Conservation (phyloP, 2,113 vertebrate genomes). For the Spilogale gracilis region DNA sequence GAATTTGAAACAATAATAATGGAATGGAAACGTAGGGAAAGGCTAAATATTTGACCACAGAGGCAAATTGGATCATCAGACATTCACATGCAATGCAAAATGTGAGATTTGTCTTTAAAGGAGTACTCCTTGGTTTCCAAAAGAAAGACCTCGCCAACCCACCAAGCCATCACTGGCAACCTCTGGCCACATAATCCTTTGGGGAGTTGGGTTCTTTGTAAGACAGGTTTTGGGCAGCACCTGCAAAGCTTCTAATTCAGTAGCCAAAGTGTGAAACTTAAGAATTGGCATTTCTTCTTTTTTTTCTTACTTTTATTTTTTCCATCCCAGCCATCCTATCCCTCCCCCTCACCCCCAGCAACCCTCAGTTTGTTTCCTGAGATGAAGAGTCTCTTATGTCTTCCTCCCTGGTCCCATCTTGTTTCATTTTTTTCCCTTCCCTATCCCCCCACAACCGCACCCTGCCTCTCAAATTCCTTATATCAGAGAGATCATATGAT, state of each 20-base stretch:
- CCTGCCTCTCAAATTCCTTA: no score
- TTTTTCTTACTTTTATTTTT: no score
- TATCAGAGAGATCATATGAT: no score
- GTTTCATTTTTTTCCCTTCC: no score
- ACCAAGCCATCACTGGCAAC: neutral
- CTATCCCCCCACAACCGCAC: no score
- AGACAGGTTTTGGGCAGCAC: neutral
- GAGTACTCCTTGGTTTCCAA: neutral
- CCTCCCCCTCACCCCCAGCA: no score
- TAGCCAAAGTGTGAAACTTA: neutral
- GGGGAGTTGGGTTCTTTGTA: neutral
- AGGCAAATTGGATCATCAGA: conserved; percentile 59
- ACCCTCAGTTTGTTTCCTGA: no score
- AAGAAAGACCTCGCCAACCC: neutral
- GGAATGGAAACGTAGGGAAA: conserved; percentile 65
- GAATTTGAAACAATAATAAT: conserved; percentile 76
- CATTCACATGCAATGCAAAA: conserved; percentile 40
- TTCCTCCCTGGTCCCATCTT: no score
- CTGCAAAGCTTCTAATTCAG: neutral
- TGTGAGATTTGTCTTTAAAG: neutral
- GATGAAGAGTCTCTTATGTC: no score
- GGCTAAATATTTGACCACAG: conserved; percentile 51
- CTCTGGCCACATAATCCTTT: neutral
- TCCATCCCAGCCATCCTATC: no score
- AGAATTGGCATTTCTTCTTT: neutral